Conservation (phyloP, 2,797 vertebrate species). For the Uromys caudimaculatus region DNA sequence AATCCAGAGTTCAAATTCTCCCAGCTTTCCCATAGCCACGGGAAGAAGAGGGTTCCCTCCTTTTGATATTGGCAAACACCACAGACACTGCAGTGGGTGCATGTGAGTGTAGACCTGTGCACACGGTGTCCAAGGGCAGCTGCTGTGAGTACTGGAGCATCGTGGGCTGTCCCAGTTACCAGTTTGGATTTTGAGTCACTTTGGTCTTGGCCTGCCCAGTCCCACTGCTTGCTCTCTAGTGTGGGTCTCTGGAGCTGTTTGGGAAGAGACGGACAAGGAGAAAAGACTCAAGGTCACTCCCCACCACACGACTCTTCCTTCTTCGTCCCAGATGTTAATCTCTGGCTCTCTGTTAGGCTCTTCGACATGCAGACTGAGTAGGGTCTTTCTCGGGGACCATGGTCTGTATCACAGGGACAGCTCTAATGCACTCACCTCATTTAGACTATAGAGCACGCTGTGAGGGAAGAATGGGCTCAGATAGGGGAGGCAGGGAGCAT, state of each 20-base stretch:
- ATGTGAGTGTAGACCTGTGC: rapidly evolving
- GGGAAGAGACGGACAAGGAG: background rate
- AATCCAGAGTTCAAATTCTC: background rate
- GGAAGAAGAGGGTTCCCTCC: background rate
- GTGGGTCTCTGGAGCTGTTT: background rate
- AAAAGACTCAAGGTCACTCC: background rate
- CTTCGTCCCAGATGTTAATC: background rate
- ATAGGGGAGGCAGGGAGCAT: slow-evolving; percentile 62
- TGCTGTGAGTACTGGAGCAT: background rate
- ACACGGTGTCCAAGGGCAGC: background rate
- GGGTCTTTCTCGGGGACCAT: background rate
- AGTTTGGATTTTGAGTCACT: rapidly evolving
- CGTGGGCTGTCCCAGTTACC: rapidly evolving
- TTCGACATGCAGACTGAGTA: background rate
- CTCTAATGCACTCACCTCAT: slow-evolving; percentile 34
- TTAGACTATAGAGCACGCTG: background rate
- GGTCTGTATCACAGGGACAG: background rate
- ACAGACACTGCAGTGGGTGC: background rate
- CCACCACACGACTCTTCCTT: rapidly evolving
- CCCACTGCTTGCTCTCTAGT: background rate
- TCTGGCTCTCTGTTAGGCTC: background rate
- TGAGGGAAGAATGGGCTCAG: slow-evolving; percentile 34
- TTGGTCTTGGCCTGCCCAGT: background rate
- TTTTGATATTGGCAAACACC: background rate
- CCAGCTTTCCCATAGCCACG: background rate